Evolutionary conservation across 2,113 vertebrate genomes (phyloP).

Genomic region (Drymodes brunneopygia): DNA sequence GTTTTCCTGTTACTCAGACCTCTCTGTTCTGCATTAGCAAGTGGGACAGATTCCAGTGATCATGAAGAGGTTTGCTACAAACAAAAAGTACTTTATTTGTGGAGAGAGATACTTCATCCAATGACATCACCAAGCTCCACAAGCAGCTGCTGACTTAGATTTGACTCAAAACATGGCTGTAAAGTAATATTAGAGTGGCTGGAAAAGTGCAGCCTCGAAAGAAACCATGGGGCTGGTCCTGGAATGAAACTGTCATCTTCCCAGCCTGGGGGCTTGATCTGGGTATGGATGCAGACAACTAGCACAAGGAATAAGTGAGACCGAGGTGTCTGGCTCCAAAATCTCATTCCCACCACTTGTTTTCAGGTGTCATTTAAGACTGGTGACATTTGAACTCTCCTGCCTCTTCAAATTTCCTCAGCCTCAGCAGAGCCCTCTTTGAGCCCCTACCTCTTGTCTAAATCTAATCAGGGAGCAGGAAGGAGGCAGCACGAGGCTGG

Average conservation of each 20-base stretch:
- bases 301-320: not conserved
- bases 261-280: not conserved
- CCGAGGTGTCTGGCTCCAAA: not conserved
- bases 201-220: not conserved
- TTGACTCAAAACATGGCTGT: not conserved
- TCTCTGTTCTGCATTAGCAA: not conserved
- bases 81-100: not conserved
- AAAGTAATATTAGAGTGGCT: not conserved
- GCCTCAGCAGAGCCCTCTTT: not conserved
- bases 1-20: not conserved
- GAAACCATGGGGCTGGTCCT: not conserved
- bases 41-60: not conserved
- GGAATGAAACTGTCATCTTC: not conserved
- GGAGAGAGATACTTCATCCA: not conserved
- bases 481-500: not conserved
- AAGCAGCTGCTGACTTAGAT: not conserved
- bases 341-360: fast-evolving
- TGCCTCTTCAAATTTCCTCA: not conserved
- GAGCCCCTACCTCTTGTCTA: not conserved
- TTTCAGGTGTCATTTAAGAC: not conserved
- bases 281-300: not conserved
- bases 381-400: not conserved
- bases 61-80: not conserved
- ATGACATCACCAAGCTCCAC: not conserved
- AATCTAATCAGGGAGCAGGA: not conserved